These are phyloP conservation scores for Hylia prasina DNA, from an alignment of 2,113 vertebrate genomes.

Conservation along the genomic window DNA sequence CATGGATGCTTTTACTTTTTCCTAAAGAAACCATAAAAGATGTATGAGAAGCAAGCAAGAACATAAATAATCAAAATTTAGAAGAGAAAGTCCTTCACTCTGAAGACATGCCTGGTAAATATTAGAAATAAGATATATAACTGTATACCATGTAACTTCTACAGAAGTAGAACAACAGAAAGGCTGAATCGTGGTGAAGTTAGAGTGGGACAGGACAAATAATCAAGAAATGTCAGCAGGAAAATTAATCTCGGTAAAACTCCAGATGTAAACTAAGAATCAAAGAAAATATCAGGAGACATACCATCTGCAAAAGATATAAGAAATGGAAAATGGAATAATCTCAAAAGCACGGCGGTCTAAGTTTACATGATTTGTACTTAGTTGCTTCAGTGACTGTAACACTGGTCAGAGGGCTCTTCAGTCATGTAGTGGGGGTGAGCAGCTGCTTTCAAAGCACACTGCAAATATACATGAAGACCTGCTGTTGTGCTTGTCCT, in stretches of 20 bases:
- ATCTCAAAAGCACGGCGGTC: not conserved
- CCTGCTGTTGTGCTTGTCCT: not conserved
- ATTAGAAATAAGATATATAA: slow-evolving; percentile 11
- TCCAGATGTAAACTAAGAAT: not conserved
- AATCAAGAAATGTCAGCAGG: not conserved
- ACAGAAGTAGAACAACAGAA: not conserved
- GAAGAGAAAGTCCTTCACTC: slow-evolving; percentile 33
- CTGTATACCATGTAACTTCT: not conserved
- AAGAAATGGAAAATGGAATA: not conserved
- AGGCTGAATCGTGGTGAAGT: not conserved
- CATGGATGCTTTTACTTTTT: not conserved
- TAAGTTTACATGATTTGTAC: not conserved
- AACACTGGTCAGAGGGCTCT: not conserved
- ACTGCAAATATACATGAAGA: not conserved
- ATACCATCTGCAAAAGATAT: not conserved
- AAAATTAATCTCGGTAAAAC: not conserved
- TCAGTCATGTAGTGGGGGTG: not conserved
- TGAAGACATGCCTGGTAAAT: slow-evolving; percentile 9
- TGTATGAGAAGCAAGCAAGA: slow-evolving; percentile 3
- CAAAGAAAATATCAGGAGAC: not conserved
- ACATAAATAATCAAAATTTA: slow-evolving; percentile 35
- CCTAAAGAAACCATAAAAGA: not conserved
- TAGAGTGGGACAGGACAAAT: not conserved
- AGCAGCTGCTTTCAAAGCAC: not conserved
- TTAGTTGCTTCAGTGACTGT: not conserved